Evolutionary conservation across 2,888 invertebrate genomes (phyloP), one percentile per base, ranked within the genome.

Genomic region (Acanthosepion pharaonis): DNA sequence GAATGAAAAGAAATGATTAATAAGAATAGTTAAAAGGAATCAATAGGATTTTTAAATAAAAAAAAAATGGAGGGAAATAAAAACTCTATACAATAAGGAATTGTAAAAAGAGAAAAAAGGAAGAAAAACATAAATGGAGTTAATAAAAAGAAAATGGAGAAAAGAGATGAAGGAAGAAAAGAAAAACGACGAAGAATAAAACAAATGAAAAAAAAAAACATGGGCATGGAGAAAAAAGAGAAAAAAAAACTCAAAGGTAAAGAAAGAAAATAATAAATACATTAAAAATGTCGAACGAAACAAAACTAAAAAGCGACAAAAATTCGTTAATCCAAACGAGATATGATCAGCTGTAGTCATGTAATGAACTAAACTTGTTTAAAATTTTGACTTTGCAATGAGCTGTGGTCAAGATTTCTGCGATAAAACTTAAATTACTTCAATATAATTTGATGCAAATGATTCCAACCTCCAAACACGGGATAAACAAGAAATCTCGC

Each of bases 311-410:
- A 33, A n/a, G 15, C 78, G 78, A 59, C 59, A 59, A 25, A 78
- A 78, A 78, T n/a, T 78, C n/a, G 78, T 78, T 78, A 78, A 78
- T 78, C 78, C n/a, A 33, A 78, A 15, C 15, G 15, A n/a, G 78
- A 78, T 78, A 15, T 18, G 78, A 78, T n/a, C n/a, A n/a, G 15
- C n/a, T n/a, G n/a, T 5, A n/a, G 15, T 33, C n/a, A 33, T 78
- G 78, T 78, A 78, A 78, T 78, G 78, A 78, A 78, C 78, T n/a
- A 15, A n/a, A n/a, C 15, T n/a, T 78, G 15, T n/a, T 78, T 78
- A 78, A 78, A 78, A n/a, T 78, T 78, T 78, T 78, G 78, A 78
- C n/a, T 78, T 78, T 78, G n/a, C n/a, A 78, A 78, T 78, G 78
- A 78, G 78, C n/a, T 78, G 78, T 78, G 78, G 78, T 78, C 78